Conservation (phyloP, 2,113 vertebrate species). For the Dipodomys ordii region DNA sequence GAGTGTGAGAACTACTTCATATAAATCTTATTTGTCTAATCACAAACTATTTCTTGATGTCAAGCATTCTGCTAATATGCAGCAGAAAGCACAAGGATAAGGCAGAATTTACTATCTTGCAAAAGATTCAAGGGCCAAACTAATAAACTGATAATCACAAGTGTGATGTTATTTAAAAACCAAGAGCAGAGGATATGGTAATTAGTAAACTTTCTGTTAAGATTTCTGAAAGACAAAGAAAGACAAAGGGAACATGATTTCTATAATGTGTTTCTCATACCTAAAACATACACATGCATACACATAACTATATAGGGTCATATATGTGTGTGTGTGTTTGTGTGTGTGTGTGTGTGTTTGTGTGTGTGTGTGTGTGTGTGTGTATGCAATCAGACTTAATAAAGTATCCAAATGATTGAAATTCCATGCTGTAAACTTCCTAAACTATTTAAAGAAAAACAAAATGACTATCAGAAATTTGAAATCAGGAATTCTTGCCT, state of each 20-base stretch:
- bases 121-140: neutral
- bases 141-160: neutral
- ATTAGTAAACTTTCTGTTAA: neutral
- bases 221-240: neutral
- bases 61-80: neutral
- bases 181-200: neutral
- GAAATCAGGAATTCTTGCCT: too few relatives aligned
- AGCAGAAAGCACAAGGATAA: neutral
- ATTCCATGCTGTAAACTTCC: too few relatives aligned
- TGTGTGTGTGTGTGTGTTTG: too few relatives aligned
- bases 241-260: too few relatives aligned
- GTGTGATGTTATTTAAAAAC: neutral
- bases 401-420: too few relatives aligned
- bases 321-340: too few relatives aligned
- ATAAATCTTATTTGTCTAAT: neutral
- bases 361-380: rapidly evolving
- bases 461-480: too few relatives aligned
- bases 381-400: too few relatives aligned
- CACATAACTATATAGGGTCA: too few relatives aligned
- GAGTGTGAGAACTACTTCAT: neutral
- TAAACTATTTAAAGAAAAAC: too few relatives aligned
- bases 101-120: neutral
- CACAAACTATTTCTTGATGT: neutral
- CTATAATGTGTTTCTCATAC: too few relatives aligned
- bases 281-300: too few relatives aligned